Evolutionary conservation across 2,797 vertebrate genomes (phyloP).

Genomic region (Onychomys torridus): DNA sequence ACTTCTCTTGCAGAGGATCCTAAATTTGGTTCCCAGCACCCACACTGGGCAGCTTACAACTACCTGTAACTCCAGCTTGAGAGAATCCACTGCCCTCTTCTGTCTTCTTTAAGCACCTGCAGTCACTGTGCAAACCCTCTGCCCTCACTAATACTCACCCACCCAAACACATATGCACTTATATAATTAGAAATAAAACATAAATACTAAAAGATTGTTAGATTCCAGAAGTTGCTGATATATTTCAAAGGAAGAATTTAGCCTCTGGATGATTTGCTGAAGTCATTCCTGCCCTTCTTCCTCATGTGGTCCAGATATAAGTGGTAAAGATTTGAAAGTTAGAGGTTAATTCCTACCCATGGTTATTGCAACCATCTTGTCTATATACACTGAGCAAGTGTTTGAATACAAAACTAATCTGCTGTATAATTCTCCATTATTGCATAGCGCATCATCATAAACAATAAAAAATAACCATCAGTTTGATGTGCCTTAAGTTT

Average conservation of each 20-base stretch:
- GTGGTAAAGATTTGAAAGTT: background rate
- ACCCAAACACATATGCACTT: background rate
- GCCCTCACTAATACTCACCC: background rate
- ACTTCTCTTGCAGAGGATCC: background rate
- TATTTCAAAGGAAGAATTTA: background rate
- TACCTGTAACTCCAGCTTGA: background rate
- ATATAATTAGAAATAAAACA: background rate
- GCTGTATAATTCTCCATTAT: background rate
- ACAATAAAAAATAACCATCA: background rate
- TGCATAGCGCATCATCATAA: background rate
- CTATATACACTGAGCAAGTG: background rate
- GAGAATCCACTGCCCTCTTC: background rate
- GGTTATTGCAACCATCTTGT: background rate
- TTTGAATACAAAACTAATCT: background rate
- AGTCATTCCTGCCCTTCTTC: background rate
- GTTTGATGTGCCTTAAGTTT: background rate
- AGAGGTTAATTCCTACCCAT: background rate
- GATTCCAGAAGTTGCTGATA: background rate
- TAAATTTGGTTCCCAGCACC: background rate
- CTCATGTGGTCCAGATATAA: background rate
- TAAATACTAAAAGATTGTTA: background rate
- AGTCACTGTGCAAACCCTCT: background rate
- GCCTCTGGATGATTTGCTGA: background rate
- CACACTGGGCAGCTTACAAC: background rate
- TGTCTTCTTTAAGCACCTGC: background rate